Base-by-base conservation (phyloP, 2,888 invertebrate genomes). In the Agrochola macilenta region DNA sequence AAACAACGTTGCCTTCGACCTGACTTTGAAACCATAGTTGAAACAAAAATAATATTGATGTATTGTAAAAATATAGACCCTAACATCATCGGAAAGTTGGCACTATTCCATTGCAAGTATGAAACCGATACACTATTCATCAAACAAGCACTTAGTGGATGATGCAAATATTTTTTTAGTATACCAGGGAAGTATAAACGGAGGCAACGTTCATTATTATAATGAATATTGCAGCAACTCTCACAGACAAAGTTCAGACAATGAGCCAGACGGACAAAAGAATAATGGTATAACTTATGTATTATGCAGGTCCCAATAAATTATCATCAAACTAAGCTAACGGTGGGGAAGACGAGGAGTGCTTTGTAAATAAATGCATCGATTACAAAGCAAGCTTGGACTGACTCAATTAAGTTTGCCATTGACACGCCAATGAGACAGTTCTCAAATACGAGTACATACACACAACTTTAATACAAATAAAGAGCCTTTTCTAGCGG, bases 281-380 rank as follows among this genome's bases (percentile, higher is more conserved):
- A 84, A 84, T 83, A 86, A 80, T 77, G 79, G 76, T 74, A 63
- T 66, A 85, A 81, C 72, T 84, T 79, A 87, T 83, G 69, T 87
- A 78, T 88, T 86, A 86, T 89, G 84, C 84, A 87, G 83, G 79
- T 86, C 79, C 85, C 76, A 87, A 88, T 89, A 86, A 90, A 90
- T 92, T 91, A 91, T 86, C 89, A 91, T 91, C 86, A 89, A 89
- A 84, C 76, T 88, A 90, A 91, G 85, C 78, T 90, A 92, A 92
- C 91, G 87, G 90, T 88, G 83, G 72, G 58, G 64, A 80, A 88
- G 82, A 82, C 79, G 82, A 88, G 84, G 78, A 87, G 86, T 85
- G 79, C 75, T 87, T 84, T 87, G 75, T 57, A 88, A 87, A 87
- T 87, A 81, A 83, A 76, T 83, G 74, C 83, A 88, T 64, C 35